Evolutionary conservation across 2,797 vertebrate genomes (phyloP), one percentile per base, ranked within the genome.

Genomic region (Lycodopsis pacificus): DNA sequence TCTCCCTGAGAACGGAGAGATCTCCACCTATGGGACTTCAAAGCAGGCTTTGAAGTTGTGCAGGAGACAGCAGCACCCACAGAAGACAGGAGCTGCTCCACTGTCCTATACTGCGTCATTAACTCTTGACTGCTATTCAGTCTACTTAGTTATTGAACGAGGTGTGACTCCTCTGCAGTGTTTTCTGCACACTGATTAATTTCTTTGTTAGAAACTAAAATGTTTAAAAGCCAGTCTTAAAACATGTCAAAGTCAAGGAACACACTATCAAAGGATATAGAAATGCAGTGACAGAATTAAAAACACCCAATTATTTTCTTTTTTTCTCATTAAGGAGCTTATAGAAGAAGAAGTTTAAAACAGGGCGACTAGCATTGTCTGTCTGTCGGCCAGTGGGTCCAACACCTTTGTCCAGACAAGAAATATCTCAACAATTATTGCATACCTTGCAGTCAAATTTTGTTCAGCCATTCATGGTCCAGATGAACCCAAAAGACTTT

Each of bases 11-110:
- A 91, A 93, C 75, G 62, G 79, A 69, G 68, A 74, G 82, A 93
- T 91, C 86, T 90, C 81, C 80, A 89, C 85, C 83, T 79, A 59
- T 27, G 79, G 74, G 88, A 91, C 90, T 93, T 94, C 91, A 94
- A 95, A 94, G 93, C 74, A 17, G 53, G 71, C 93, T 95, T 95
- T 95, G 94, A 95, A 92, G 93, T 93, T 82, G 73, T 84, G 78
- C 83, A 87, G 84, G 86, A 92, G 87, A 87, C 83, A 65, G 84
- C 79, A 71, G 76, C 85, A 84, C 77, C 84, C 82, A 79, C 61
- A 77, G 80, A 71, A 67, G 81, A 76, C 80, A 72, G 63, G 67
- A 84, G 74, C 51, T 34, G 69, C 77, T 86, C 51, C 70, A 20
- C 76, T 84, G 80, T 88, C 77, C 82, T 53, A 73, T 53, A 73